Evolutionary conservation across 2,113 vertebrate species (phyloP).

Genomic region (Pica pica): DNA sequence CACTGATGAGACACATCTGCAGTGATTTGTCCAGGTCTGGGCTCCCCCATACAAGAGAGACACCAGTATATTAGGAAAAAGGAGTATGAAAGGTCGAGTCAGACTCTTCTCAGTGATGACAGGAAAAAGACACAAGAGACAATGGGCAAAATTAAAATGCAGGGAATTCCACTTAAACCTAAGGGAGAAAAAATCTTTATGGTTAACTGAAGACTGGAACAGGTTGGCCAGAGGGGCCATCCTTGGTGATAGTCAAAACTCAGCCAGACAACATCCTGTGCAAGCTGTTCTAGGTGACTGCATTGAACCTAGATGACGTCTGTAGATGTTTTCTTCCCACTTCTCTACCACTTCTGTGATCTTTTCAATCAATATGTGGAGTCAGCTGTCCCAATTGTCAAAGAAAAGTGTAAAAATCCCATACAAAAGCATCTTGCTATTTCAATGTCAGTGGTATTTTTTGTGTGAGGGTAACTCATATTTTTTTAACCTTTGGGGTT

Average conservation of each 20-base stretch:
- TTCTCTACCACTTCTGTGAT: not conserved
- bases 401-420: not conserved
- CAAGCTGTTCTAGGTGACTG: not conserved
- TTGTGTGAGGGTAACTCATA: not conserved
- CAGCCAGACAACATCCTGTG: not conserved
- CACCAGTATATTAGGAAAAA: fast-evolving
- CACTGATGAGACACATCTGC: not conserved
- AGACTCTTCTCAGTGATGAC: not conserved
- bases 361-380: not conserved
- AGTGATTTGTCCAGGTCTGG: not conserved
- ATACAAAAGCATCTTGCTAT: not conserved
- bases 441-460: not conserved
- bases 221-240: not conserved
- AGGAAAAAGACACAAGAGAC: not conserved
- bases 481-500: not conserved
- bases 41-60: not conserved
- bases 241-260: not conserved
- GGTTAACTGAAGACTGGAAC: not conserved
- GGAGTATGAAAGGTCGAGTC: not conserved
- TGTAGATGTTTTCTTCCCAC: not conserved
- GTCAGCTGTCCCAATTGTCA: not conserved
- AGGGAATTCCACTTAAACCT: not conserved
- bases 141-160: not conserved
- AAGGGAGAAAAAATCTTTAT: not conserved
- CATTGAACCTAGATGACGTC: not conserved